Conservation (phyloP, 2,888 invertebrate genomes). For the Diplolepis rosae region DNA sequence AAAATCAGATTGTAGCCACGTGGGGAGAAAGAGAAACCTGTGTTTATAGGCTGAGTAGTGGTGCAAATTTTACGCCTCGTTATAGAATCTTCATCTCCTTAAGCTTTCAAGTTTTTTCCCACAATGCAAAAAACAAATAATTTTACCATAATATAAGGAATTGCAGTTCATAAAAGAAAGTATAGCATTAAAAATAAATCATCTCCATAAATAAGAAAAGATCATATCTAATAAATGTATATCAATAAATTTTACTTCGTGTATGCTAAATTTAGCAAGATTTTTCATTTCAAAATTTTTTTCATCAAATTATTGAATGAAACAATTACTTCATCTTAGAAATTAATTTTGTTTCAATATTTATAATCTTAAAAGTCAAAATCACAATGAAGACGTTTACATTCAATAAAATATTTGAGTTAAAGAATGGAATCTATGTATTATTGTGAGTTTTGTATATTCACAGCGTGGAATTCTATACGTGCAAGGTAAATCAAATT, state of each 20-base stretch:
- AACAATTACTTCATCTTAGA: not conserved
- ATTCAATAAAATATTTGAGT: not conserved
- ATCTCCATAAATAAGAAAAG: too few species aligned
- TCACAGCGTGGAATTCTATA: not conserved
- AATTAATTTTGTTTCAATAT: too few species aligned
- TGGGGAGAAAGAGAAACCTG: not conserved
- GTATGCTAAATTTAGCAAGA: constrained; percentile 11
- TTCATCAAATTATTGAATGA: too few species aligned
- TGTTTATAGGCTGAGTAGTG: not conserved
- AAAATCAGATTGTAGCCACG: not conserved
- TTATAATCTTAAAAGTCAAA: too few species aligned
- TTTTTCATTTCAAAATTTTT: not conserved
- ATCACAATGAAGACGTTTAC: not conserved
- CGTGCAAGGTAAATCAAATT: not conserved
- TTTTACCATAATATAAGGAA: too few species aligned
- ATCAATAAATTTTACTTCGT: constrained; percentile 18
- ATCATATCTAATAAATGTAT: too few species aligned
- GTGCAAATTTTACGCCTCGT: constrained; percentile 21
- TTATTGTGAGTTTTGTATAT: not conserved
- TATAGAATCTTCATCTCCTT: constrained; percentile 18
- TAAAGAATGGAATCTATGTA: not conserved
- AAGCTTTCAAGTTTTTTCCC: too few species aligned
- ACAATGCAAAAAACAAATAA: too few species aligned
- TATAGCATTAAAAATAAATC: too few species aligned
- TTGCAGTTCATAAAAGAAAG: too few species aligned